These are phyloP conservation scores for Punctoribates punctum DNA, from an alignment of 2,888 invertebrate genomes.

Conservation along the genomic window DNA sequence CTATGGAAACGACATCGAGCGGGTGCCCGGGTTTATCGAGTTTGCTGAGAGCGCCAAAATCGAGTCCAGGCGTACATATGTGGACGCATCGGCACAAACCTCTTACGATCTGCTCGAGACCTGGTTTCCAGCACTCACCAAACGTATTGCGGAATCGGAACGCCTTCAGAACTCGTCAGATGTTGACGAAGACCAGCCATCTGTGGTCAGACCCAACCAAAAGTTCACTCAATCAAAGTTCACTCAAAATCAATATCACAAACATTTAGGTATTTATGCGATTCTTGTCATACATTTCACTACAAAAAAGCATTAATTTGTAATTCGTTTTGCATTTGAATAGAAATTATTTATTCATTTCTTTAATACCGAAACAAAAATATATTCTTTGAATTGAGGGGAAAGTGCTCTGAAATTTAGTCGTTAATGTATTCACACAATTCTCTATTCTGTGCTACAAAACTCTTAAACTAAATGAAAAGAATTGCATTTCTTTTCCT, in stretches of 20 bases:
- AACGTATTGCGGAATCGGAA: slow-evolving; percentile 40
- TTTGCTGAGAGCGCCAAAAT: slow-evolving; percentile 28
- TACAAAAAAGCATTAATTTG: background rate
- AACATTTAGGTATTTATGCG: slow-evolving; percentile 15
- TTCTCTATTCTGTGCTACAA: too few species aligned
- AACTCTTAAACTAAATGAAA: too few species aligned
- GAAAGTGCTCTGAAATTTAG: too few species aligned
- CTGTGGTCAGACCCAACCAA: slow-evolving; percentile 2
- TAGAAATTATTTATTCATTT: background rate
- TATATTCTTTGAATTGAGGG: too few species aligned
- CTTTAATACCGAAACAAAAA: too few species aligned
- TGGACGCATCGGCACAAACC: slow-evolving; percentile 47
- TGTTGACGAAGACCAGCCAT: slow-evolving; percentile 12
- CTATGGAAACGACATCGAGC: slow-evolving; percentile 44
- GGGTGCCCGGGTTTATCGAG: slow-evolving; percentile 44
- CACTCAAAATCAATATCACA: background rate
- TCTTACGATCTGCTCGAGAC: slow-evolving; percentile 47
- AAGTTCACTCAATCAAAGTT: slow-evolving; percentile 18
- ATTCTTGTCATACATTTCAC: background rate
- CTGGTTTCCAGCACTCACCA: slow-evolving; percentile 45
- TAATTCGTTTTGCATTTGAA: background rate
- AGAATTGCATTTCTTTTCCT: too few species aligned
- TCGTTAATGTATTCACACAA: too few species aligned
- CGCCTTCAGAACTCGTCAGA: background rate
- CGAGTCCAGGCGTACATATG: slow-evolving; percentile 20